Evolutionary conservation across 1,140 invertebrate species (phyloP), one percentile per base, ranked within the genome.

Genomic region (Diabrotica virgifera): DNA sequence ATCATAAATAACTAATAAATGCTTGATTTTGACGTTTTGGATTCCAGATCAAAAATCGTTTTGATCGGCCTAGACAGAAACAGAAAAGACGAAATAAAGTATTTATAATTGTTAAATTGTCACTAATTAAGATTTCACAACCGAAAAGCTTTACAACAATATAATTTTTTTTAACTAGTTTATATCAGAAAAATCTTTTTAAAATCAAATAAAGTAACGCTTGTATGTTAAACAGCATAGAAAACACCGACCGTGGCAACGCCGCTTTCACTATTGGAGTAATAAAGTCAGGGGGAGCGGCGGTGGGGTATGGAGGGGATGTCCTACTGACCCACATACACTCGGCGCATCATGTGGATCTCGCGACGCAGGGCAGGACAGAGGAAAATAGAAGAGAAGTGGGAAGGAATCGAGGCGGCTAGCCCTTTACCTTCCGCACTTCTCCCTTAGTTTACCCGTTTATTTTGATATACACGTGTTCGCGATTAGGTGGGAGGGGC

Each of bases 301-400:
- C 73, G 78, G 82, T 78, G 79, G 79, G 79, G 77, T 77, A 73
- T 76, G 74, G 81, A 73, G 78, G 82, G 80, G 82, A 79, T 83
- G 83, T 81, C 87, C 87, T 83, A 89, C 85, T 89, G 87, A 88
- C 86, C 83, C 79, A 85, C 78, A 82, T 85, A 78, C 74, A 79
- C 52, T 36, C 66, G 66, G 72, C 74, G 72, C 76, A 76, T 73
- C 75, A 74, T 73, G 72, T 74, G 73, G 72, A 40, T 46, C 8
- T 8, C 63, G 54, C 51, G 58, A 35, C 56, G 68, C 58, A 35
- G 59, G n/a, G 9, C 12, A 36, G 12, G 13, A 46, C 7, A n/a
- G 10, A 12, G 12, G 38, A 12, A 52, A 12, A n/a, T 11, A 12
- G 12, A 24, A 12, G 53, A 12, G 52, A 11, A 8, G 38, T 38